These are phyloP conservation scores for Falco naumanni DNA, from an alignment of 2,797 vertebrate genomes.

Conservation along the genomic window DNA sequence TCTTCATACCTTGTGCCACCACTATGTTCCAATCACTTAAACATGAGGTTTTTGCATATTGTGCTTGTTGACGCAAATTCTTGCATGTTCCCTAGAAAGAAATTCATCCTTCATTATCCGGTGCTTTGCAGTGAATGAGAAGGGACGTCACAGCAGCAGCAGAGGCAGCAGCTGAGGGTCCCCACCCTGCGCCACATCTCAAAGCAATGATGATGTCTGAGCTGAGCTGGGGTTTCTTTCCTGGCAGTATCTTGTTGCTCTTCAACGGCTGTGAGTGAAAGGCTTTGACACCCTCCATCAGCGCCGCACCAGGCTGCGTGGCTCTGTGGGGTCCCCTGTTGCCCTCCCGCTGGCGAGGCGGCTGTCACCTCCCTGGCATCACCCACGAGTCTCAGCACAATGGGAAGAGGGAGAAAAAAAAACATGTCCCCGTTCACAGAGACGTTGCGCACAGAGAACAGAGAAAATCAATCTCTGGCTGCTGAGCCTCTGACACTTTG, in stretches of 20 bases:
- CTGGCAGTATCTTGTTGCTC: not conserved
- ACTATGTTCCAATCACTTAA: not conserved
- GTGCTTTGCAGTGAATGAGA: not conserved
- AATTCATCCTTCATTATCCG: not conserved
- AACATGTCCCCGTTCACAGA: not conserved
- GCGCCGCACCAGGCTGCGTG: not conserved
- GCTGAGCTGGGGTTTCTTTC: not conserved
- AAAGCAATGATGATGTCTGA: not conserved
- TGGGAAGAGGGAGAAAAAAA: not conserved
- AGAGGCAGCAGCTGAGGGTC: not conserved
- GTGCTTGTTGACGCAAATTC: not conserved
- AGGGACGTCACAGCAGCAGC: not conserved
- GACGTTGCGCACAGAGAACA: not conserved
- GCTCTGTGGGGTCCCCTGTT: not conserved
- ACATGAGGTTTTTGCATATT: not conserved
- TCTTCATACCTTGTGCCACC: not conserved
- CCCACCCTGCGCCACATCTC: not conserved
- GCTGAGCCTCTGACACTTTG: not conserved
- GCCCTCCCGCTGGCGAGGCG: accelerated
- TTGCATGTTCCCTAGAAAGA: not conserved
- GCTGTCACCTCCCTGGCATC: not conserved
- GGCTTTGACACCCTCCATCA: not conserved
- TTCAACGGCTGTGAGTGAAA: accelerated
- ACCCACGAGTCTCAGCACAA: not conserved
- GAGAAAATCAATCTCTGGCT: slow-evolving; percentile 13